Evolutionary conservation across 2,888 invertebrate species (phyloP).

Genomic region (Priocnemis perturbator): DNA sequence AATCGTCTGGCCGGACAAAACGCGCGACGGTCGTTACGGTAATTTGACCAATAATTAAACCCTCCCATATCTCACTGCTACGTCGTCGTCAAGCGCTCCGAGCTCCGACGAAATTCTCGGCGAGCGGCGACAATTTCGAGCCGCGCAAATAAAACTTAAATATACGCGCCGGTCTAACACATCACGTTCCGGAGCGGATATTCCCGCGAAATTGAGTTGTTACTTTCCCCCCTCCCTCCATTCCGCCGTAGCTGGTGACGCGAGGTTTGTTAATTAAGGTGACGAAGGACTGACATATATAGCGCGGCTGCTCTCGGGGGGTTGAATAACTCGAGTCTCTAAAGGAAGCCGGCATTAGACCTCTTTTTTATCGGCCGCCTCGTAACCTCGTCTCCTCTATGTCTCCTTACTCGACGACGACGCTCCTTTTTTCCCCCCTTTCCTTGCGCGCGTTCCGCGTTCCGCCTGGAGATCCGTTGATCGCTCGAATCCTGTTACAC

Average conservation of each 20-base stretch:
- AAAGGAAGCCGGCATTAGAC: background rate
- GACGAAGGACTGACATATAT: conserved; percentile 5
- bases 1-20: too few relatives aligned
- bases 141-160: too few relatives aligned
- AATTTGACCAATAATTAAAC: too few relatives aligned
- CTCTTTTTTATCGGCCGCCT: conserved; percentile 13
- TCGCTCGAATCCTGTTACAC: conserved; percentile 57
- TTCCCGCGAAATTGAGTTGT: too few relatives aligned
- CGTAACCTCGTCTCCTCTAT: conserved; percentile 6
- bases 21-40: too few relatives aligned
- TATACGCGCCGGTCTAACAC: too few relatives aligned
- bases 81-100: too few relatives aligned
- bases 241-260: background rate
- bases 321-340: background rate
- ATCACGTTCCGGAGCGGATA: too few relatives aligned
- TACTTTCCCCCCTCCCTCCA: background rate
- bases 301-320: background rate
- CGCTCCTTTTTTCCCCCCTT: conserved; percentile 7
- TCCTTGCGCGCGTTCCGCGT: conserved; percentile 23
- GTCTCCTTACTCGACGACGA: too few relatives aligned
- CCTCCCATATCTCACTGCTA: too few relatives aligned
- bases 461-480: conserved; percentile 32
- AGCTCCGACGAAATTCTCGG: too few relatives aligned
- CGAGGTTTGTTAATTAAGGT: conserved; percentile 7
- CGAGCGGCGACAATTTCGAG: too few relatives aligned